These are phyloP conservation scores for Taxidea taxus DNA, from an alignment of 2,113 vertebrate species.

Conservation along the genomic window DNA sequence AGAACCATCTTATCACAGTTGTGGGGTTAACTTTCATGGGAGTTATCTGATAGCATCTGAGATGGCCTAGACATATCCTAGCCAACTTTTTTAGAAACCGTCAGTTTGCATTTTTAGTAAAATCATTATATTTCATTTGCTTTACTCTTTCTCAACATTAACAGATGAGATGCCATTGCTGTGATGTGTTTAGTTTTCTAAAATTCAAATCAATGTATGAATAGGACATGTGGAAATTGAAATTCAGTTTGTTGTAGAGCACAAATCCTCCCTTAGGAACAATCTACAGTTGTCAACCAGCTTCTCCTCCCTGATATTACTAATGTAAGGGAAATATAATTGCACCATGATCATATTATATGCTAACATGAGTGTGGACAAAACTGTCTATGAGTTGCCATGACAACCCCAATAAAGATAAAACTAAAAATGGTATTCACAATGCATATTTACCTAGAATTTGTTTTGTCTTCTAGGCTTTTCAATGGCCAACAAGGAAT, in stretches of 20 bases:
- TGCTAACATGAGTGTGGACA: neutral
- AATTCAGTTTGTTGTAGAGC: neutral
- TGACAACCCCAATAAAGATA: neutral
- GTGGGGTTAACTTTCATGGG: neutral
- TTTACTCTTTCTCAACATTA: neutral
- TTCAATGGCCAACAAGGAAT: constrained; percentile 95
- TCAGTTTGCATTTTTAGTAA: neutral
- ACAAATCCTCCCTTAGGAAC: neutral
- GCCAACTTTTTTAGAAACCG: neutral
- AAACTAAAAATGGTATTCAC: neutral
- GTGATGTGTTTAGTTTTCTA: neutral
- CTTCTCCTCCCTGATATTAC: neutral
- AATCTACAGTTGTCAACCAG: neutral
- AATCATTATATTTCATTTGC: neutral
- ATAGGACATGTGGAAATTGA: neutral
- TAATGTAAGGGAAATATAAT: neutral
- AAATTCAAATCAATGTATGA: neutral
- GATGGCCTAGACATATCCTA: neutral
- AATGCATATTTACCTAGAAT: constrained; percentile 64
- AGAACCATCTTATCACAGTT: neutral
- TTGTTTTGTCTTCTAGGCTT: constrained; percentile 89
- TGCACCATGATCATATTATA: neutral
- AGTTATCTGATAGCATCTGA: neutral
- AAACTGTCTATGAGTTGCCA: neutral
- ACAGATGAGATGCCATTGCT: neutral